phyloP scores from a whole-genome alignment of 2,113 vertebrate species.

The Oceanodroma tethys region DNA sequence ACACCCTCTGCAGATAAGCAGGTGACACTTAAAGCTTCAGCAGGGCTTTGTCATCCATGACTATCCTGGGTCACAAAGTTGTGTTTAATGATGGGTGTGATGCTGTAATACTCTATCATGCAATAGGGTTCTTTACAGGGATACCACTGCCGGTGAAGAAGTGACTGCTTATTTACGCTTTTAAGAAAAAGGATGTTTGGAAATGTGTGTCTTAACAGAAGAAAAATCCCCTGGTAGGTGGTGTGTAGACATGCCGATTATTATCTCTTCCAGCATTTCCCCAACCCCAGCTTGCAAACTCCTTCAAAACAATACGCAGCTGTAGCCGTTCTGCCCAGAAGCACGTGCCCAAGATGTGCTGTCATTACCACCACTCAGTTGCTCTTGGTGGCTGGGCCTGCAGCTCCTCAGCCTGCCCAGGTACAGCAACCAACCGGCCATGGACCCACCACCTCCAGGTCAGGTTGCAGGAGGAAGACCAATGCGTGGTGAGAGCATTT shows the following conservation, averaged over 20 bases:
- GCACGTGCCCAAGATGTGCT: neutral
- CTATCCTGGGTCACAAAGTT: neutral
- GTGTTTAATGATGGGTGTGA: neutral
- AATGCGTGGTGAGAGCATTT: neutral
- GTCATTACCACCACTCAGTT: neutral
- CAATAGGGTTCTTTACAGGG: neutral
- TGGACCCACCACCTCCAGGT: neutral
- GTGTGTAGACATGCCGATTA: accelerated
- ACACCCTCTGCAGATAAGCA: neutral
- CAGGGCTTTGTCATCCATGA: neutral
- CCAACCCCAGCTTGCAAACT: neutral
- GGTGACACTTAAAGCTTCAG: neutral
- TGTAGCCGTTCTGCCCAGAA: neutral
- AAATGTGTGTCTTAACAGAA: neutral
- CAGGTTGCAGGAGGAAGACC: neutral
- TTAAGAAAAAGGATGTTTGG: neutral
- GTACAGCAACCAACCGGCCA: accelerated
- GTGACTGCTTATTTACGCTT: neutral
- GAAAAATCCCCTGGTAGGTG: neutral
- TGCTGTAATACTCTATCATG: neutral
- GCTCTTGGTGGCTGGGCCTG: neutral
- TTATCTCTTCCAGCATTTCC: neutral
- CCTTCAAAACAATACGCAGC: neutral
- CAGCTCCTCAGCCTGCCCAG: neutral
- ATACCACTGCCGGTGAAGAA: neutral